Evolutionary conservation across 1,140 invertebrate genomes (phyloP), one percentile per base, ranked within the genome.

Genomic region (Drosophila pseudoananassae): DNA sequence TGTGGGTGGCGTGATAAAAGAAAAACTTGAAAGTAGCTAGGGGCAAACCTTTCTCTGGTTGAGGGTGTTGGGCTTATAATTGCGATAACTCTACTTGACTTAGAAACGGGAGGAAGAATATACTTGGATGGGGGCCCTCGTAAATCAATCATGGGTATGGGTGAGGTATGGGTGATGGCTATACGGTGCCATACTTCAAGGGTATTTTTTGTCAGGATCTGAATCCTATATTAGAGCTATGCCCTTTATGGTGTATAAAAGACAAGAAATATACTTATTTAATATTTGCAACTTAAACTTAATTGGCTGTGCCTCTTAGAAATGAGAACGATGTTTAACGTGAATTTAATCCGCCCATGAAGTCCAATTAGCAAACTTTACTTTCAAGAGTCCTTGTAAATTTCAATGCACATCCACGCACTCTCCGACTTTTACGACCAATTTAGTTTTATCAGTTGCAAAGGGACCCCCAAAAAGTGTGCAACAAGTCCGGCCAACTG

Each of bases 401-500:
- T 47, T 47, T 38, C 49, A 17, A 25, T 36, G 50, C 17, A 27
- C 25, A 23, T 46, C 15, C 40, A 43, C 31, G 31, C 10, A 45
- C 36, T 61, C 25, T 4, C 40, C 20, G 7, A 9, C 36, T 8
- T 56, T 69, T 46, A 69, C 38, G 47, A 65, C 51, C 27, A 25
- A 64, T 50, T 63, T 14, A 9, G 25, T 25, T 57, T 38, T 45
- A 64, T 45, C 31, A 43, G 17, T 57, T 20, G 29, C 29, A 12
- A n/a, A 20, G 40, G 40, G 12, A 8, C 6, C 14, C 36, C 23
- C 49, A 36, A 10, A 20, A 31, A 71, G 43, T 72, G 1, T 65
- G 71, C 70, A 75, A 75, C 71, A 74, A 75, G 70, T 75, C 43
- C 7, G 38, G 20, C n/a, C 12, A 51, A 43, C 17, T 17, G 31